These are phyloP conservation scores for Philopotamus ludificatus DNA, from an alignment of 1,140 invertebrate genomes.

Conservation along the genomic window DNA sequence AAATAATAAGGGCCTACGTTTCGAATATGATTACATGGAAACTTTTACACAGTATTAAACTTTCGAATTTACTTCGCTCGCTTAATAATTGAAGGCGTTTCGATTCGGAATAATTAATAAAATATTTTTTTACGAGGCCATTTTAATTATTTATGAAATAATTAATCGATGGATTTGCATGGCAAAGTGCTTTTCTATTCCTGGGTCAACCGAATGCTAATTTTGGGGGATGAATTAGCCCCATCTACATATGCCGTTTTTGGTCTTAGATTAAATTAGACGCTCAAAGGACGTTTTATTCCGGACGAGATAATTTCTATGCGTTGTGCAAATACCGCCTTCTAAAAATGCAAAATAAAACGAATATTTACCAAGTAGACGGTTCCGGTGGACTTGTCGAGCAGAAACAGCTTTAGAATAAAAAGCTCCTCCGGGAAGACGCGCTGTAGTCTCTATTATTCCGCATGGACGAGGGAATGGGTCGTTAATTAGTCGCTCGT, in stretches of 20 bases:
- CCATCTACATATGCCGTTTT: no score
- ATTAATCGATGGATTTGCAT: no score
- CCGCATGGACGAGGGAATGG: not conserved
- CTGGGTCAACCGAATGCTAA: no score
- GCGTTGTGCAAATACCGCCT: not conserved
- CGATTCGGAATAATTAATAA: no score
- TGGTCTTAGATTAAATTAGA: no score
- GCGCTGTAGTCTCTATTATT: not conserved
- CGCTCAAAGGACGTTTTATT: not conserved
- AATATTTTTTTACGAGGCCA: no score
- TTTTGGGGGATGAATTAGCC: no score
- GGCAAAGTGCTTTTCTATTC: no score
- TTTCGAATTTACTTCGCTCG: not conserved
- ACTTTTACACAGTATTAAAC: not conserved
- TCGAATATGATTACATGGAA: not conserved
- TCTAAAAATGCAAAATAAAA: no score
- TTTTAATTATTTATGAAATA: no score
- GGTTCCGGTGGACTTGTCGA: not conserved
- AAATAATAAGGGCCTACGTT: not conserved
- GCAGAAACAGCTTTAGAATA: not conserved
- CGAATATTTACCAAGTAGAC: slow-evolving; percentile 25
- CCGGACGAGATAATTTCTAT: not conserved
- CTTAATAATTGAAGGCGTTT: not conserved
- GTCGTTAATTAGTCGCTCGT: not conserved
- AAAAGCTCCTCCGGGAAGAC: not conserved